Evolutionary conservation across 1,140 invertebrate genomes (phyloP).

Genomic region (Drosophila oshimai): DNA sequence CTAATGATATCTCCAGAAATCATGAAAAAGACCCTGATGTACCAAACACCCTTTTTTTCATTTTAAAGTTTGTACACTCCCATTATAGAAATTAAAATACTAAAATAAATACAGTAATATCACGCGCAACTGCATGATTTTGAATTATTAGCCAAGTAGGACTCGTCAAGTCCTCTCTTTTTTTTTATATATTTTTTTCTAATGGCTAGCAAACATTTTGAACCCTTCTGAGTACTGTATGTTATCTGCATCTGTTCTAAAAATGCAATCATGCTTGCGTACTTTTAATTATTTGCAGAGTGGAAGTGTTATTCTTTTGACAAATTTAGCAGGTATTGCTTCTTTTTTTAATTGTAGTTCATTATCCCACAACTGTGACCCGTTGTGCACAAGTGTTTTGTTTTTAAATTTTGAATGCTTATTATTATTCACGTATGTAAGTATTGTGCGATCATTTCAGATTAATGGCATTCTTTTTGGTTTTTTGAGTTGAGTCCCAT

Average conservation of each 20-base stretch:
- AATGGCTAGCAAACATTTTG: slow-evolving; percentile 1
- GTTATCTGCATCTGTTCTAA: neutral
- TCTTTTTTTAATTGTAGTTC: slow-evolving; percentile 17
- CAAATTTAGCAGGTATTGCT: neutral
- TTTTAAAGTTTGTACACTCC: too few species aligned
- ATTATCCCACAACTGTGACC: slow-evolving; percentile 5
- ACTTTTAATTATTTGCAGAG: neutral
- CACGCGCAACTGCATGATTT: too few species aligned
- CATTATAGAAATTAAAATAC: too few species aligned
- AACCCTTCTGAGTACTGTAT: neutral
- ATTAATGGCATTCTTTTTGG: neutral
- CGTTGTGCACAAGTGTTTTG: neutral
- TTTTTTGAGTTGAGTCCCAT: neutral
- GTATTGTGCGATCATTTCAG: neutral
- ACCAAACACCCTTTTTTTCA: too few species aligned
- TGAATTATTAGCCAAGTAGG: too few species aligned
- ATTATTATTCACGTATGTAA: slow-evolving; percentile 9
- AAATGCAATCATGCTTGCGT: neutral
- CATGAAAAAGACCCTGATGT: too few species aligned
- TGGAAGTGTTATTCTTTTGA: neutral
- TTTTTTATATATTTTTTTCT: neutral
- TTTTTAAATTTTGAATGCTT: slow-evolving; percentile 19
- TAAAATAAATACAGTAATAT: too few species aligned
- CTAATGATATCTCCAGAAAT: too few species aligned
- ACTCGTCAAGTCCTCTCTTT: too few species aligned